Percentiles rank a stretch among this genome's conserved stretches.
These are phyloP conservation scores for Andrena camellia DNA, from an alignment of 2,888 invertebrate species.

Conservation along the genomic window DNA sequence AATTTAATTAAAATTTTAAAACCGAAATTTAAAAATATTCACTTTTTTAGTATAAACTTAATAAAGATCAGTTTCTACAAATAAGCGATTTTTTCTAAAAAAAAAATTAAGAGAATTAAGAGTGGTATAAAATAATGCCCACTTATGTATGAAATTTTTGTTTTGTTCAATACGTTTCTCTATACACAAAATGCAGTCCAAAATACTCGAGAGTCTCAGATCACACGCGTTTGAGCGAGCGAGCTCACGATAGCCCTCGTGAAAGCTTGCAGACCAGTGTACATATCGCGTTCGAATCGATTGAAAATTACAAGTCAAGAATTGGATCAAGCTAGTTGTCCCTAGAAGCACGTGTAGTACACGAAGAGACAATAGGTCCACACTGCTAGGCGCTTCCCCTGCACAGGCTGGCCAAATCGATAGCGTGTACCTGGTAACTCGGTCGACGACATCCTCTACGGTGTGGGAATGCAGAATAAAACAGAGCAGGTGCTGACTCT, in stretches of 20 bases:
- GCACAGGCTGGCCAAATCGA: slow-evolving; percentile 59
- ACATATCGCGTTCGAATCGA: slow-evolving; percentile 20
- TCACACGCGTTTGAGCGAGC: neutral
- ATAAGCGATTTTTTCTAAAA: no score
- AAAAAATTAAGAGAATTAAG: no score
- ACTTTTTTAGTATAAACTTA: no score
- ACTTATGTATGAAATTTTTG: no score
- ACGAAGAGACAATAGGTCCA: slow-evolving; percentile 35
- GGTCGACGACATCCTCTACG: slow-evolving; percentile 36
- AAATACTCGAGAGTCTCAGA: neutral
- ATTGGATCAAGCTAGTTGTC: slow-evolving; percentile 30
- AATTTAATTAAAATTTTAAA: no score
- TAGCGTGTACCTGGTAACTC: slow-evolving; percentile 65
- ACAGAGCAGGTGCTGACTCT: neutral
- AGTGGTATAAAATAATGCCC: no score
- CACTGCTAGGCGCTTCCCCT: slow-evolving; percentile 43
- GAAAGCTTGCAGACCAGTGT: neutral
- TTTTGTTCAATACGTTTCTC: no score
- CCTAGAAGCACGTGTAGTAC: slow-evolving; percentile 43
- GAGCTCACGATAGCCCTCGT: neutral
- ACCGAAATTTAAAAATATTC: no score
- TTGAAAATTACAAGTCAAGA: slow-evolving; percentile 39
- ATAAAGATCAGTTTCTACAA: no score
- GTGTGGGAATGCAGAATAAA: neutral
- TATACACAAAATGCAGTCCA: no score